Conservation (phyloP, 2,113 vertebrate genomes). For the Pyrgilauda ruficollis region DNA sequence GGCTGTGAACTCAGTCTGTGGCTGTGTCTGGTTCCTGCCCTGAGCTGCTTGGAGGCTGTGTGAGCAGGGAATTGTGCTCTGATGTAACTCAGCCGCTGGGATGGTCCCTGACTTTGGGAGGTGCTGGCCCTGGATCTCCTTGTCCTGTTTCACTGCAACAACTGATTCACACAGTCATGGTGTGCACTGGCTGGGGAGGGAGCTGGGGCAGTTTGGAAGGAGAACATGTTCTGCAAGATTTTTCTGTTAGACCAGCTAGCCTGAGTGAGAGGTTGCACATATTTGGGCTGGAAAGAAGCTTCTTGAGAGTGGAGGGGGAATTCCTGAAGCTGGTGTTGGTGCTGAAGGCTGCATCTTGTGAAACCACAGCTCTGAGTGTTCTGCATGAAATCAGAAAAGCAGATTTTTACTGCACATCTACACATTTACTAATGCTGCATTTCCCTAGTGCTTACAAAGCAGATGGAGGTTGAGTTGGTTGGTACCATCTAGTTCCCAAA, state of each 20-base stretch:
- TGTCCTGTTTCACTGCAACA: not conserved
- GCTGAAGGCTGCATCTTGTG: not conserved
- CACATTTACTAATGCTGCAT: accelerated
- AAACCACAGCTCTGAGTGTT: not conserved
- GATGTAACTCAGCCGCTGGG: not conserved
- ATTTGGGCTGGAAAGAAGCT: not conserved
- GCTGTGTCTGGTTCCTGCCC: not conserved
- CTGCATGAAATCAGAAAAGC: not conserved
- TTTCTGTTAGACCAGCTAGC: not conserved
- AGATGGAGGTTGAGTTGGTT: not conserved
- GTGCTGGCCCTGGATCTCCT: not conserved
- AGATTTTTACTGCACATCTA: not conserved
- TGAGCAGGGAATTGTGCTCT: not conserved
- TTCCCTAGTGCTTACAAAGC: not conserved
- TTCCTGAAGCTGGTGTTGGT: not conserved
- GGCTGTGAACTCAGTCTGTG: not conserved
- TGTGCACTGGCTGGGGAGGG: not conserved
- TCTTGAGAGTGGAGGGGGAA: not conserved
- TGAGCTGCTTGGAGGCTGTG: not conserved
- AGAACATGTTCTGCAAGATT: not conserved
- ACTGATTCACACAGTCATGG: not conserved
- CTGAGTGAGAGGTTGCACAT: not conserved
- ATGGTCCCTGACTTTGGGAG: not conserved
- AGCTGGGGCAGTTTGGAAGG: not conserved
- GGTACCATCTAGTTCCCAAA: not conserved